A percentile compares a stretch with the other conserved stretches of the same genome.
Evolutionary conservation across 2,113 vertebrate genomes (phyloP).

Genomic region (Notothenia rossii): DNA sequence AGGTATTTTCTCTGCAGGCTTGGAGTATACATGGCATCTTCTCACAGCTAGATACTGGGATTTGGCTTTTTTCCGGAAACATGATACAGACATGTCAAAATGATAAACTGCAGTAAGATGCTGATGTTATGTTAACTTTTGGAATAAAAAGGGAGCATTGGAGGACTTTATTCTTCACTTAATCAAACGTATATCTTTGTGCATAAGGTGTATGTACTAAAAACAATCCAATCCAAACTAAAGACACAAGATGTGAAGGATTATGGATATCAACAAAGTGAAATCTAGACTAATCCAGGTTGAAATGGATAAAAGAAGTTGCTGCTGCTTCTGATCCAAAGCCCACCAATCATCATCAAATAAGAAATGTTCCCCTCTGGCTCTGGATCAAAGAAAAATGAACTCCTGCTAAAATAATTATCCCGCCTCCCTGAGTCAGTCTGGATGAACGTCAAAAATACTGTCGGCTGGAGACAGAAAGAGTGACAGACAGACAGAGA

Average conservation of each 20-base stretch:
- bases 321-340: neutral
- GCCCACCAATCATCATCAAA: constrained; percentile 9
- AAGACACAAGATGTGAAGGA: neutral
- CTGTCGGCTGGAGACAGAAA: neutral
- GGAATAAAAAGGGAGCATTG: too few relatives aligned
- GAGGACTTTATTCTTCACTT: too few relatives aligned
- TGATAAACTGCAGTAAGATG: too few relatives aligned
- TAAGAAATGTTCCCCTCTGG: neutral
- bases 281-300: neutral
- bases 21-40: neutral
- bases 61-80: too few relatives aligned
- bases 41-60: too few relatives aligned
- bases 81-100: too few relatives aligned
- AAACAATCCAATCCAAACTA: neutral
- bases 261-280: neutral
- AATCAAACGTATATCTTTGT: too few relatives aligned
- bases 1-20: neutral
- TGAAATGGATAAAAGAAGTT: neutral
- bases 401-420: constrained; percentile 1
- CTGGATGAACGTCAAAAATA: too few relatives aligned
- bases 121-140: too few relatives aligned
- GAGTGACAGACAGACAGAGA: too few relatives aligned
- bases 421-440: neutral
- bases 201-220: neutral
- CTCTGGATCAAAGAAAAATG: constrained; percentile 1